Base-by-base conservation (phyloP, 1,140 invertebrate species). In the Drosophila arizonae region DNA sequence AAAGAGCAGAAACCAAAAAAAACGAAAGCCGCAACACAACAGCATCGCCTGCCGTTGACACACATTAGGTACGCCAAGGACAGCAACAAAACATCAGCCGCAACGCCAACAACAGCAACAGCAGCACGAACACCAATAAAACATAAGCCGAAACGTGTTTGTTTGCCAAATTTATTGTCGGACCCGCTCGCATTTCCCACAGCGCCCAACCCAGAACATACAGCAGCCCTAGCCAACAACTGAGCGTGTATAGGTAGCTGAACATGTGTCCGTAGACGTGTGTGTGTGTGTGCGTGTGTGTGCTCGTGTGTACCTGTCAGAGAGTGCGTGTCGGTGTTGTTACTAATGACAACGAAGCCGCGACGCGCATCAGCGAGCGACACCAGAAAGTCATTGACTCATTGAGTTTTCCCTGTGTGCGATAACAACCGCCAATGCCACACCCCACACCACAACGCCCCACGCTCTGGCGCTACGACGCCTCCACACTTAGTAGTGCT, bases 321-420 rank as follows among this genome's bases (percentile, higher is more conserved):
- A 75, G 62, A 56, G 62, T 63, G 57, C 48, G 72, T 77, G 57
- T 73, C 68, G 66, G 72, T 82, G 82, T 87, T 86, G 82, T 86
- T 87, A 81, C 82, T 87, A 87, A 87, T 87, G 82, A 87, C 82
- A 87, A 87, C 84, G 84, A 70, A 58, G 71, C 79, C 76, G 79
- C 76, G 82, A 70, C 81, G 79, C 84, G 84, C 82, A 87, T 87
- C 82, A 87, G 88, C 84, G 82, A 77, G 56, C 82, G 76, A 87
- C 82, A 87, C 82, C 82, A 82, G 79, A 87, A 87, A 87, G 82
- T 87, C 82, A 87, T 87, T 87, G 82, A 87, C 82, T 87, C 82
- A 82, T 87, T 87, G 82, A 87, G 82, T 79, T 88, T 76, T 54
- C 62, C 65, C 54, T 68, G 61, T 63, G 28, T 68, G 46, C 43